phyloP scores from a whole-genome alignment of 2,797 vertebrate species.

The Vireo griseus region DNA sequence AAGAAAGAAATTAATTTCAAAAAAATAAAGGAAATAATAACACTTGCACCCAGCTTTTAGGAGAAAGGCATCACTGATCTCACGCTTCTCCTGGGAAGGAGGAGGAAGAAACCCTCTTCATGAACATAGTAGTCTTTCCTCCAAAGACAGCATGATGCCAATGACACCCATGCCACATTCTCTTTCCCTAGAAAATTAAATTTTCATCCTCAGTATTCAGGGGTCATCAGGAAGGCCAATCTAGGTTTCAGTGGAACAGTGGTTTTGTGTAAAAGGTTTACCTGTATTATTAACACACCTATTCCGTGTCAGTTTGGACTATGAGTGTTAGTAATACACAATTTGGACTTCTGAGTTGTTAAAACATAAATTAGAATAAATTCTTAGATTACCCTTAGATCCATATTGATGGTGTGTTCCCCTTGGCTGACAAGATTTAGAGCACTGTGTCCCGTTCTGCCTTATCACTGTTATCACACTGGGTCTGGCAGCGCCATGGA shows the following conservation, averaged over 20 bases:
- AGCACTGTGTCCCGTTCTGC: not conserved
- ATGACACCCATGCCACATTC: accelerated
- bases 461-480: not conserved
- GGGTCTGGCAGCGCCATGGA: not conserved
- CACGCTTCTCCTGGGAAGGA: not conserved
- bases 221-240: not conserved
- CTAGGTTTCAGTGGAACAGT: not conserved
- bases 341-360: not conserved
- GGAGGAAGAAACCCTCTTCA: not conserved
- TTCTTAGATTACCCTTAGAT: not conserved
- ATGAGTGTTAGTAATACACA: not conserved
- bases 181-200: not conserved
- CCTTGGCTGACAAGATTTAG: not conserved
- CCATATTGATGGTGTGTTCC: not conserved
- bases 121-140: not conserved
- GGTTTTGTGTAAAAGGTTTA: not conserved
- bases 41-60: not conserved
- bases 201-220: not conserved
- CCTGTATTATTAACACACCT: not conserved
- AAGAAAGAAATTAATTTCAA: not conserved
- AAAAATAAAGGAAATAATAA: not conserved
- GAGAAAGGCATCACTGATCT: not conserved
- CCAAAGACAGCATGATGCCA: not conserved
- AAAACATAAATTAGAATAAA: not conserved
- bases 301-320: not conserved